These are phyloP conservation scores for Sinodicranocentrus sp. DNA, from an alignment of 2,888 invertebrate genomes.

Conservation along the genomic window DNA sequence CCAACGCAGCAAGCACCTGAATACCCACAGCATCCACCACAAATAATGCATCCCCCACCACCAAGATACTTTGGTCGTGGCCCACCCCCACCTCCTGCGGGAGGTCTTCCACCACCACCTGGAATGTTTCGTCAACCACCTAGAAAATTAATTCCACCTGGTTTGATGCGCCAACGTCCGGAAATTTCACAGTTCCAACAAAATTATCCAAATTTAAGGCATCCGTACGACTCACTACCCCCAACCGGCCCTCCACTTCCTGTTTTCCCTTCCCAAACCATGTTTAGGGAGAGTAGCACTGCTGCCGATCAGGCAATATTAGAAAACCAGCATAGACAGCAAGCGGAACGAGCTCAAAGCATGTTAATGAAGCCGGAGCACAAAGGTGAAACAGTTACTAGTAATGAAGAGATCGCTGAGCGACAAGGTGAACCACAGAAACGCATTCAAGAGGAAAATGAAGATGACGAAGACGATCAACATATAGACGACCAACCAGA, in stretches of 20 bases:
- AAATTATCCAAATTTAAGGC: conserved; percentile 46
- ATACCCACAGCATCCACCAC: conserved; percentile 61
- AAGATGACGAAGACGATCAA: conserved; percentile 6
- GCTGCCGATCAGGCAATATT: conserved; percentile 35
- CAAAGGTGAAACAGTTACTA: conserved; percentile 29
- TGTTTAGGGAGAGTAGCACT: conserved; percentile 35
- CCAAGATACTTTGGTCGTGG: conserved; percentile 52
- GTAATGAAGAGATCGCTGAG: conserved; percentile 23
- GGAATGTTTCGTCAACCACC: conserved; percentile 64
- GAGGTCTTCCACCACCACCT: conserved; percentile 48
- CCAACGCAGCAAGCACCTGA: conserved; percentile 54
- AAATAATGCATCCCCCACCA: conserved; percentile 60
- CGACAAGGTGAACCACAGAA: conserved; percentile 55
- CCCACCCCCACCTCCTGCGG: conserved; percentile 43
- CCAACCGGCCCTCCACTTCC: conserved; percentile 44
- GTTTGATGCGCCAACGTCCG: conserved; percentile 62
- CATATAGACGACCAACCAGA: conserved; percentile 19
- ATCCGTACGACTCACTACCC: conserved; percentile 35
- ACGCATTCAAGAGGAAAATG: conserved; percentile 30
- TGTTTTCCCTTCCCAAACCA: conserved; percentile 41
- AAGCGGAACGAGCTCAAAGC: conserved; percentile 61
- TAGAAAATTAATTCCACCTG: conserved; percentile 63
- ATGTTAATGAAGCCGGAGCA: conserved; percentile 69
- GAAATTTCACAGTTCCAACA: conserved; percentile 51
- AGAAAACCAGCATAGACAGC: conserved; percentile 59